Percentiles rank a stretch among this genome's conserved stretches.
These are phyloP conservation scores for Troides oblongomaculatus DNA, from an alignment of 2,888 invertebrate species.

Conservation along the genomic window DNA sequence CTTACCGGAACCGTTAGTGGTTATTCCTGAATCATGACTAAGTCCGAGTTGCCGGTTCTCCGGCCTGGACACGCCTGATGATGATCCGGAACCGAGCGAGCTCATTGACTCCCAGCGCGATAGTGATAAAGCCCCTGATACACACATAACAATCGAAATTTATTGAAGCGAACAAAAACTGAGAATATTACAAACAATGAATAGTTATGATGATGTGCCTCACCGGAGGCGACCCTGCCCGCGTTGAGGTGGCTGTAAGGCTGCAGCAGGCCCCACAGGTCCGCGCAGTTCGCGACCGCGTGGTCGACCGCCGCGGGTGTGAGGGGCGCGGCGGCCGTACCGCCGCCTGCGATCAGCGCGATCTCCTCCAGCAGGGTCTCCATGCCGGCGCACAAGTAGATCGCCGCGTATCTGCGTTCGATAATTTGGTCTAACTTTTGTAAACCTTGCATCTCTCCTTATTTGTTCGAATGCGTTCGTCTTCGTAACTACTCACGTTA, in stretches of 20 bases:
- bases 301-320: slow-evolving; percentile 91
- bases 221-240: slow-evolving; percentile 91
- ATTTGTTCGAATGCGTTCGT: not conserved
- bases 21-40: slow-evolving; percentile 73
- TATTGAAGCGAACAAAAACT: not conserved
- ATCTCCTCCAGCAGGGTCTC: slow-evolving; percentile 95
- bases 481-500: not conserved
- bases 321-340: slow-evolving; percentile 78
- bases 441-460: no score
- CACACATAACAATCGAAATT: not conserved
- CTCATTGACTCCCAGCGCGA: slow-evolving; percentile 90
- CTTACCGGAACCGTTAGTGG: slow-evolving; percentile 72
- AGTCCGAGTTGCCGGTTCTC: slow-evolving; percentile 65
- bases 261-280: slow-evolving; percentile 93
- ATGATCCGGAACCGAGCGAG: slow-evolving; percentile 80
- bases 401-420: slow-evolving; percentile 86
- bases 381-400: slow-evolving; percentile 93
- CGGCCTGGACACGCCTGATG: slow-evolving; percentile 59
- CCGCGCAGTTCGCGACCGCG: slow-evolving; percentile 91
- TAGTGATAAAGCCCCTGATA: slow-evolving; percentile 87
- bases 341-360: slow-evolving; percentile 58
- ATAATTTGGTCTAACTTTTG: no score
- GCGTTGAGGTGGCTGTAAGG: slow-evolving; percentile 95
- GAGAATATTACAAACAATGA: not conserved
- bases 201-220: slow-evolving; percentile 1